Percentiles rank a stretch among this genome's conserved stretches.
These are phyloP conservation scores for Drosophila azteca DNA, from an alignment of 1,140 invertebrate genomes.

Conservation along the genomic window DNA sequence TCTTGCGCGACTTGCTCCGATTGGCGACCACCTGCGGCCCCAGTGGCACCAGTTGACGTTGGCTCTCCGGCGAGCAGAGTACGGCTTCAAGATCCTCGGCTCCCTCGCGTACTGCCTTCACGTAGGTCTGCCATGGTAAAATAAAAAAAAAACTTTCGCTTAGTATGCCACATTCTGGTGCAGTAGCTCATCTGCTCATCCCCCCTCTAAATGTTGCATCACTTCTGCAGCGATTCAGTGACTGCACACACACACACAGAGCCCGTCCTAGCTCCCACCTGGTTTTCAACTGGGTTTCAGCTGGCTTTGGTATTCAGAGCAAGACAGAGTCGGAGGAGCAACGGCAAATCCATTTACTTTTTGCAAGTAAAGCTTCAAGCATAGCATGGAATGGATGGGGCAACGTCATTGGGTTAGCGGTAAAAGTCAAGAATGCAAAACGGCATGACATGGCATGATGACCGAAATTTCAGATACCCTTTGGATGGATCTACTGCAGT, in stretches of 20 bases:
- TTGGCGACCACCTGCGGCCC: conserved; percentile 90
- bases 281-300: not conserved
- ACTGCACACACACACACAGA: conserved; percentile 40
- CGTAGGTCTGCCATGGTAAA: conserved; percentile 87
- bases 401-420: conserved; percentile 57
- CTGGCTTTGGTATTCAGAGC: conserved; percentile 68
- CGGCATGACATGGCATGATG: not conserved
- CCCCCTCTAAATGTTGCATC: conserved; percentile 33
- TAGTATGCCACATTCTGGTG: not conserved
- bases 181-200: conserved; percentile 1
- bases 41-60: conserved; percentile 85
- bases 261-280: conserved; percentile 7
- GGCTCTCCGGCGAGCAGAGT: conserved; percentile 85
- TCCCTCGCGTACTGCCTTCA: conserved; percentile 88
- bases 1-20: conserved; percentile 89
- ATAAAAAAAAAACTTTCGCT: not conserved
- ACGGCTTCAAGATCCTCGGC: conserved; percentile 88
- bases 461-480: no score
- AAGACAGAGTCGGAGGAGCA: conserved; percentile 50
- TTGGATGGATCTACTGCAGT: no score
- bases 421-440: conserved; percentile 35
- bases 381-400: conserved; percentile 6
- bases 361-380: conserved; percentile 25
- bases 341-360: conserved; percentile 47
- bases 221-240: conserved; percentile 38